phyloP scores from a whole-genome alignment of 53 echinoderm and acorn worm genomes.

The Antedon mediterranea region DNA sequence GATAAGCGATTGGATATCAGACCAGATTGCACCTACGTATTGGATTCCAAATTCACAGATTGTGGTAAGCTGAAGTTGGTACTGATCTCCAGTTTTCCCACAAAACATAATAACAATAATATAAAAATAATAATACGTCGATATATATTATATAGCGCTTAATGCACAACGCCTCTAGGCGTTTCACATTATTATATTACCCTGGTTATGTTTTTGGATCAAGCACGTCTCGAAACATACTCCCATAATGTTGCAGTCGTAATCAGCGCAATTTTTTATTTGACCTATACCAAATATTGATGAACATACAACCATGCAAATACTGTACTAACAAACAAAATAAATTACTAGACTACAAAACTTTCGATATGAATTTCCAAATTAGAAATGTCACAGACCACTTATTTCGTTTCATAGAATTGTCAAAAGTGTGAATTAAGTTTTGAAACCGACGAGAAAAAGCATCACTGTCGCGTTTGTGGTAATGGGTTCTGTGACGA shows the following conservation, averaged over 20 bases:
- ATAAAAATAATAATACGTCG: background rate
- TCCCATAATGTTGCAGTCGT: too few species aligned
- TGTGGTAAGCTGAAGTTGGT: conserved; percentile 31
- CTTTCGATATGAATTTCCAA: background rate
- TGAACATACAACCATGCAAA: too few species aligned
- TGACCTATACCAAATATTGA: too few species aligned
- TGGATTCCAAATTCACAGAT: conserved; percentile 90
- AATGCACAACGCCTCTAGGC: too few species aligned
- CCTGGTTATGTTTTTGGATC: too few species aligned
- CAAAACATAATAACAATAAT: background rate
- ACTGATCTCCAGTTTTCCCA: too few species aligned
- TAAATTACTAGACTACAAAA: too few species aligned
- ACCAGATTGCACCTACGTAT: conserved; percentile 89
- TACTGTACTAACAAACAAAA: too few species aligned
- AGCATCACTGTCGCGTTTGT: conserved; percentile 83
- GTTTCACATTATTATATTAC: too few species aligned
- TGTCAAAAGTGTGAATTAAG: conserved; percentile 37
- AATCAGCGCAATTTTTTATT: too few species aligned
- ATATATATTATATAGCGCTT: background rate
- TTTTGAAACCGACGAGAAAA: conserved; percentile 40
- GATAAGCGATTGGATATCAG: conserved; percentile 94
- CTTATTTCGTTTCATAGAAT: conserved; percentile 18
- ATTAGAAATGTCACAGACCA: background rate
- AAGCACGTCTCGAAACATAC: too few species aligned
- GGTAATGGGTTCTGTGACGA: conserved; percentile 90